Percentiles rank a stretch among this genome's conserved stretches.
Evolutionary conservation across 2,113 vertebrate genomes (phyloP).

Genomic region (Hippocampus zosterae): DNA sequence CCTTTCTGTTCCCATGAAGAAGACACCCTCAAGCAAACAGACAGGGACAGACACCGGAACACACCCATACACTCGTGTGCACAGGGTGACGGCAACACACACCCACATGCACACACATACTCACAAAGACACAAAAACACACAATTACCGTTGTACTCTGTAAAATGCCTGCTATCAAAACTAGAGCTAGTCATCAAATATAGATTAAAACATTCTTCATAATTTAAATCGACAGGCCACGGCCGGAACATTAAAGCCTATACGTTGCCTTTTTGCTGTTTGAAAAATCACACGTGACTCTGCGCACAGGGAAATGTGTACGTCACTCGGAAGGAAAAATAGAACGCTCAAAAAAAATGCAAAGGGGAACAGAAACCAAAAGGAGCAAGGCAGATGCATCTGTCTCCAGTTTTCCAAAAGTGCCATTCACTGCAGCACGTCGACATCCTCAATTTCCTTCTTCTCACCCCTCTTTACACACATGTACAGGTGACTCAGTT

Average conservation of each 20-base stretch:
- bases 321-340: slow-evolving; percentile 22
- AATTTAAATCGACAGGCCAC: slow-evolving; percentile 53
- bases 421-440: too few species aligned
- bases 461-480: not conserved
- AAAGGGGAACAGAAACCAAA: not conserved
- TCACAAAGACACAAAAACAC: not conserved
- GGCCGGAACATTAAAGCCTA: slow-evolving; percentile 10
- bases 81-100: not conserved
- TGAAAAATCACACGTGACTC: not conserved
- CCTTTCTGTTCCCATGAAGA: slow-evolving; percentile 12
- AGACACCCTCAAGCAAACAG: not conserved
- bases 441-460: not conserved
- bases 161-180: slow-evolving; percentile 42
- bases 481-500: not conserved
- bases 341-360: slow-evolving; percentile 14
- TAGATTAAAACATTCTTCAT: slow-evolving; percentile 49
- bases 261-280: not conserved
- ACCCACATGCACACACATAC: slow-evolving; percentile 1
- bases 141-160: slow-evolving; percentile 7
- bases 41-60: slow-evolving; percentile 3
- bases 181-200: slow-evolving; percentile 54
- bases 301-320: slow-evolving; percentile 3
- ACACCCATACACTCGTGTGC: not conserved
- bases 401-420: not conserved
- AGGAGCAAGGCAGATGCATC: not conserved